Conservation (phyloP, 2,888 invertebrate species). For the Napeogenes sylphis region DNA sequence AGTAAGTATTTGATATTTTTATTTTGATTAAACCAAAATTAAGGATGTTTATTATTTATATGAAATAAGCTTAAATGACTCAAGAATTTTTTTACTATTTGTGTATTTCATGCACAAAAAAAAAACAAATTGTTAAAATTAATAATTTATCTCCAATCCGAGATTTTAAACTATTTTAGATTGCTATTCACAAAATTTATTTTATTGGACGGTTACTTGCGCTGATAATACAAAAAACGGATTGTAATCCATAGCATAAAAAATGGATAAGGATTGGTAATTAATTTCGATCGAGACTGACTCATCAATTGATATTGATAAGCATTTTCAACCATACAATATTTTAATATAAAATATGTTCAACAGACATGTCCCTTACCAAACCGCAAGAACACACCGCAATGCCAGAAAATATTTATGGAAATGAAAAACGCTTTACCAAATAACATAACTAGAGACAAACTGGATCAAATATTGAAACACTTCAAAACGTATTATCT, state of each 20-base stretch:
- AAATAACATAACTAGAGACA: conserved; percentile 30
- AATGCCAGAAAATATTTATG: conserved; percentile 50
- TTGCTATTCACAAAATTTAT: no score
- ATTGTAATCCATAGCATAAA: no score
- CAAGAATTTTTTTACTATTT: no score
- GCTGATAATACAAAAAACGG: no score
- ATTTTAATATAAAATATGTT: conserved; percentile 22
- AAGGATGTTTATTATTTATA: no score
- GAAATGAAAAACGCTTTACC: conserved; percentile 43
- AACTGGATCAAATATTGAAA: conserved; percentile 38
- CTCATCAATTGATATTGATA: background rate
- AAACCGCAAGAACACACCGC: conserved; percentile 42
- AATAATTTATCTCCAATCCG: no score
- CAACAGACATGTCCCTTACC: conserved; percentile 59
- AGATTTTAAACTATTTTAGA: no score
- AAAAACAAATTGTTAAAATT: background rate
- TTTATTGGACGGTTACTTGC: no score
- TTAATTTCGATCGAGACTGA: no score
- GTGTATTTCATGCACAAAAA: background rate
- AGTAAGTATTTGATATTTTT: conserved; percentile 42
- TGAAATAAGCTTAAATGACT: no score
- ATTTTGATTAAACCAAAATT: background rate
- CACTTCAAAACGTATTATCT: conserved; percentile 46
- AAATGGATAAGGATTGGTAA: no score
- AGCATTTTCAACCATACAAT: background rate